Base-by-base conservation (phyloP, 2,113 vertebrate genomes). In the Brachypteracias leptosomus region DNA sequence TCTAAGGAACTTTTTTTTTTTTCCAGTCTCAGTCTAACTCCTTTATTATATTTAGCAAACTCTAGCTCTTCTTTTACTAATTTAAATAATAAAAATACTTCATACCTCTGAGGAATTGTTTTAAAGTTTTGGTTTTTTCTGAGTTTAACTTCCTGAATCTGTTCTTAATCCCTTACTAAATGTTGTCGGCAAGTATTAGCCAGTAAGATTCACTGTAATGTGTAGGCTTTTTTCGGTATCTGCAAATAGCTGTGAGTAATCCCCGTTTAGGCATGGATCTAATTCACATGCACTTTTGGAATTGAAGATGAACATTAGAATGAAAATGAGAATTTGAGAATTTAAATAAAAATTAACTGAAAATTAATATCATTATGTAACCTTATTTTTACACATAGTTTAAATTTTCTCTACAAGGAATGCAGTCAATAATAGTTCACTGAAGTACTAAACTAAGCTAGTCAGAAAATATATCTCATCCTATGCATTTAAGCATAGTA, bases 181-280 rank as follows among this genome's bases (percentile, higher is more conserved):
- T 83, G 63, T 88, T 95, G 91, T 82, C 93, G 91, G 95, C 85
- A 95, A 95, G 89, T 91, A 93, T 96, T 92, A 96, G 80, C 57
- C 70, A 89, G 67, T 77, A 93, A 96, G 95, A 96, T 97, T 96
- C 97, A 92, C 81, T 79, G 81, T 76, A 90, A 96, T 94, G 58
- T 82, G 84, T 79, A 92, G 82, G 81, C 21, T 87, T 94, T 96
- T 94, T 96, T 96, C 90, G 86, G 72, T 74, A 89, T 92, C 94
- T 97, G 90, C 87, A 97, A 96, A 96, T 93, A 96, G 85, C 81
- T 94, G 79, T 91, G 73, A 96, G 93, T 96, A 97, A 97, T 94
- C 79, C 92, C 94, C 78, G 93, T 87, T 96, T 91, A 97, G 90
- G 51, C 91, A 94, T 55, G 72, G 74, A 90, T 96, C 77, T 97